phyloP scores from a whole-genome alignment of 2,113 vertebrate species.

The Fulmarus glacialis region DNA sequence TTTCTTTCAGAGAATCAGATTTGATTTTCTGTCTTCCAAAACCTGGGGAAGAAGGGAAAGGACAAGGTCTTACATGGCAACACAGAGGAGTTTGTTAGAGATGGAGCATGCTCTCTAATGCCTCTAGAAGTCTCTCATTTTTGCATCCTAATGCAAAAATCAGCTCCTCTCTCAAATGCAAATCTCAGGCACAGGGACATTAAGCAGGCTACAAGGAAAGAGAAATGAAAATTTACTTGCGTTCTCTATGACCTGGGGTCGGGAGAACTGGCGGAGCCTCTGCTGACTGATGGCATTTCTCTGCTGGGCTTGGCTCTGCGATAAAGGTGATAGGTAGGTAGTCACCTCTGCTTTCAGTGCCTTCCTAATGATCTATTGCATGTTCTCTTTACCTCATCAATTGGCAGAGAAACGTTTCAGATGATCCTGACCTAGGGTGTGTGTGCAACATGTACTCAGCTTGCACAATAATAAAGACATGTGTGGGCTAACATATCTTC shows the following conservation, averaged over 20 bases:
- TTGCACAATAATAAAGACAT: not conserved
- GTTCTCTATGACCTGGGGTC: not conserved
- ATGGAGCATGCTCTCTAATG: not conserved
- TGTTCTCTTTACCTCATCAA: fast-evolving
- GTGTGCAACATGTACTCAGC: not conserved
- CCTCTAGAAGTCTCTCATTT: not conserved
- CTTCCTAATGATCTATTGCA: not conserved
- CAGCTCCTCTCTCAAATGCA: not conserved
- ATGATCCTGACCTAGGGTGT: not conserved
- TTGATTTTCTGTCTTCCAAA: not conserved
- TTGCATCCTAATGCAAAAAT: not conserved
- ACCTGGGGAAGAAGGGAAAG: not conserved
- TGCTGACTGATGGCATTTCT: not conserved
- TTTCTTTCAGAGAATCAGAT: not conserved
- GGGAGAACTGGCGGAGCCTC: not conserved
- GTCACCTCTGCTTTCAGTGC: not conserved
- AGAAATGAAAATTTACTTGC: not conserved
- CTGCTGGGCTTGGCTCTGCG: not conserved
- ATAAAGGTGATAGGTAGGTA: not conserved
- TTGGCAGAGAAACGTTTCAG: not conserved
- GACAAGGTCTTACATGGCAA: not conserved
- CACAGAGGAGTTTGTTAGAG: not conserved
- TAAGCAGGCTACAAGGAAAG: not conserved
- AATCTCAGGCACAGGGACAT: not conserved
- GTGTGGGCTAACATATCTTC: not conserved